Conservation (phyloP, 2,888 invertebrate species). For the Ochropacha duplaris region DNA sequence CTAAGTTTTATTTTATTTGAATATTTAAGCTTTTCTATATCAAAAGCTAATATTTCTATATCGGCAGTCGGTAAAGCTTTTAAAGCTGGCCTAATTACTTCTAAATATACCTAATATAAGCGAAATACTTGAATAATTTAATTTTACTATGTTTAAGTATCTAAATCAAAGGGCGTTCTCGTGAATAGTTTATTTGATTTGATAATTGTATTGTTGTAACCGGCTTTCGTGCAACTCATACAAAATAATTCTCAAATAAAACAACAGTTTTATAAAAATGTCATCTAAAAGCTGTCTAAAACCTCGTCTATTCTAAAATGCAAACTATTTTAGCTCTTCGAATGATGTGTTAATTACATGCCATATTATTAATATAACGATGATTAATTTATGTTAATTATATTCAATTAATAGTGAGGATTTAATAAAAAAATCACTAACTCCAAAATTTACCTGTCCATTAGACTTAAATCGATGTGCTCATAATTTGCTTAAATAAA, state of each 20-base stretch:
- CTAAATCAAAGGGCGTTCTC: slow-evolving; percentile 46
- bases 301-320: slow-evolving; percentile 59
- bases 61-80: slow-evolving; percentile 7
- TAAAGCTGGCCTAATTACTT: background rate
- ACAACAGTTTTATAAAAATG: background rate
- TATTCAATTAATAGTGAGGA: background rate
- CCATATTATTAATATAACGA: slow-evolving; percentile 34
- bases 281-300: slow-evolving; percentile 60
- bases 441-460: background rate
- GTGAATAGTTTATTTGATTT: slow-evolving; percentile 42
- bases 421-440: background rate
- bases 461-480: background rate
- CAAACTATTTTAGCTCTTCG: slow-evolving; percentile 52
- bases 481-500: slow-evolving; percentile 24
- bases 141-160: slow-evolving; percentile 9
- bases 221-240: slow-evolving; percentile 48
- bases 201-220: slow-evolving; percentile 19
- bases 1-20: no score
- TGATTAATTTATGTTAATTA: slow-evolving; percentile 3
- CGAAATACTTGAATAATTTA: background rate
- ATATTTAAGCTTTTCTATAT: background rate
- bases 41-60: background rate
- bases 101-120: background rate
- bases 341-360: slow-evolving; percentile 55
- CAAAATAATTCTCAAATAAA: slow-evolving; percentile 27